A percentile compares a stretch with the other conserved stretches of the same genome.
Evolutionary conservation across 1,140 invertebrate species (phyloP).

Genomic region (Triops longicaudatus): DNA sequence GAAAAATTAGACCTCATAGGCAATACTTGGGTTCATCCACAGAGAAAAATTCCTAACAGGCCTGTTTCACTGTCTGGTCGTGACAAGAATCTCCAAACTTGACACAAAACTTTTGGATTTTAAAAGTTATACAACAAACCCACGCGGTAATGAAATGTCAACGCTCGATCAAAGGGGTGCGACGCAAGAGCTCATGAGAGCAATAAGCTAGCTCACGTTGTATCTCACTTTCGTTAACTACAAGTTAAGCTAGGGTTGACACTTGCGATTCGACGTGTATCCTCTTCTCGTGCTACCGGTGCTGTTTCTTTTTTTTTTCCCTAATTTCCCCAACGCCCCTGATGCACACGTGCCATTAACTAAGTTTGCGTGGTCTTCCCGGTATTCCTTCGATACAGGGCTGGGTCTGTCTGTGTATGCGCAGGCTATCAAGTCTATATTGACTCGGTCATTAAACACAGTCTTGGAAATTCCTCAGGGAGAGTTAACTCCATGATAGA

Average conservation of each 20-base stretch:
- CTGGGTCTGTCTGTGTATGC: not conserved
- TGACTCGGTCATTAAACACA: conserved; percentile 12
- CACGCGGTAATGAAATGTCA: not conserved
- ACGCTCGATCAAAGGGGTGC: not conserved
- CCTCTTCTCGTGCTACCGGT: too few relatives aligned
- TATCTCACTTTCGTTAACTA: not conserved
- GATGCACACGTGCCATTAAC: conserved; percentile 1
- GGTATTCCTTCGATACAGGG: not conserved
- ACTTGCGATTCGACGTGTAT: not conserved
- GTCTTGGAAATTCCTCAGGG: not conserved
- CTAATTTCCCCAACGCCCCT: not conserved
- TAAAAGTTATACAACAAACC: not conserved
- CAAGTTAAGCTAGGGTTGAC: not conserved
- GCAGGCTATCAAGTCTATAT: conserved; percentile 6
- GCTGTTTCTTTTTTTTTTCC: too few relatives aligned
- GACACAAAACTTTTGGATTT: not conserved
- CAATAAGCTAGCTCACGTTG: not conserved
- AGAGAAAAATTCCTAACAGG: not conserved
- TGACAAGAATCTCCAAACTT: too few relatives aligned
- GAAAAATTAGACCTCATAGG: not conserved
- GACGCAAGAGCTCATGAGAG: not conserved
- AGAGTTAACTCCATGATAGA: not conserved
- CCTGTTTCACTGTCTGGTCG: not conserved
- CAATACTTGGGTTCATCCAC: too few relatives aligned
- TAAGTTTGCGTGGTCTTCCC: not conserved